phyloP scores from a whole-genome alignment of 2,888 invertebrate species.

The Orthosia cruda region DNA sequence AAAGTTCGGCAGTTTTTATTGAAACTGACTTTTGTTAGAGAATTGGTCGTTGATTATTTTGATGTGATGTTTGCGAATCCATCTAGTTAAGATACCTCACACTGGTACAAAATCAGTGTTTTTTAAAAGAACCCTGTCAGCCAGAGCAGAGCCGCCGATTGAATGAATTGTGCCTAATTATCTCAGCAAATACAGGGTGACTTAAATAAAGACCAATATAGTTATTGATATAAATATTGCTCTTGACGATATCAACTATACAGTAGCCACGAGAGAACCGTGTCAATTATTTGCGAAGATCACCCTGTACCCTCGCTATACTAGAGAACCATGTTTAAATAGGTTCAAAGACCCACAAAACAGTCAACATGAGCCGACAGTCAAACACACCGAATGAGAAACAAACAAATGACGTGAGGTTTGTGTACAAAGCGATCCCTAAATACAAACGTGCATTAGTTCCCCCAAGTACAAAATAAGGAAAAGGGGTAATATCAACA shows the following conservation, averaged over 20 bases:
- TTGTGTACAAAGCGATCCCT: slow-evolving; percentile 33
- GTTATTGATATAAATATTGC: no score
- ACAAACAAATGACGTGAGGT: slow-evolving; percentile 30
- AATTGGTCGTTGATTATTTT: slow-evolving; percentile 6
- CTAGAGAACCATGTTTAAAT: no score
- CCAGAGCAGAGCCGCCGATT: no score
- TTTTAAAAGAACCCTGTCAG: no score
- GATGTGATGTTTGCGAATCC: not conserved
- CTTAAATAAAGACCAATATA: not conserved
- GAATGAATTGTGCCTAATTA: no score
- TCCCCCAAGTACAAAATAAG: slow-evolving; percentile 42
- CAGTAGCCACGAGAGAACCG: no score
- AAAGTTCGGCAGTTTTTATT: slow-evolving; percentile 1
- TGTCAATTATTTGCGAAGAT: not conserved
- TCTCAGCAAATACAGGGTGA: not conserved
- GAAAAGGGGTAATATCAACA: slow-evolving; percentile 59
- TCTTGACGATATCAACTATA: not conserved
- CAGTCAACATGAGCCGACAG: not conserved
- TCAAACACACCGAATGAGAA: not conserved
- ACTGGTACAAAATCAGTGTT: no score
- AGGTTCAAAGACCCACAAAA: slow-evolving; percentile 8
- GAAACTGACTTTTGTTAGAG: not conserved
- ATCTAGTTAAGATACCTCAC: no score
- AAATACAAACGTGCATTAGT: slow-evolving; percentile 42
- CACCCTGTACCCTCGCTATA: not conserved